Evolutionary conservation across 1,140 invertebrate species (phyloP).

Genomic region (Temnothorax longispinosus): DNA sequence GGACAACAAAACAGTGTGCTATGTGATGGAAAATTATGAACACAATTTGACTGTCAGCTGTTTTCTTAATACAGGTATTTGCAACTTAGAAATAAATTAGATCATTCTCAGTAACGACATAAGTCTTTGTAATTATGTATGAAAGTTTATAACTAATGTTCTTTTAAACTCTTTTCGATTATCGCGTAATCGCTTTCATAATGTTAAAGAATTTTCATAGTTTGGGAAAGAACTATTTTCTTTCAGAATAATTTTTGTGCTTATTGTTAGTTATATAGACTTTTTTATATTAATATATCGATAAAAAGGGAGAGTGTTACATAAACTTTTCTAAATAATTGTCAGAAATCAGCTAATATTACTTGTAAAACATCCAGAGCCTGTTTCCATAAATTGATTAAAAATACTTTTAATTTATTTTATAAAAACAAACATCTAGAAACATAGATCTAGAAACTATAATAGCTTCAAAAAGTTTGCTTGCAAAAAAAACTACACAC

Average conservation of each 20-base stretch:
- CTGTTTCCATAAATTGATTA: neutral
- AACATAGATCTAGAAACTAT: neutral
- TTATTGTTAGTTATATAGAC: neutral
- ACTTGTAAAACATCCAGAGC: too few species aligned
- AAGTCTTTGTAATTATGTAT: neutral
- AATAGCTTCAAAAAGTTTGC: neutral
- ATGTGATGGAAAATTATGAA: neutral
- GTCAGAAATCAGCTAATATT: neutral
- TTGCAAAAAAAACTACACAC: neutral
- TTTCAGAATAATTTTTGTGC: neutral
- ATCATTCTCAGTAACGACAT: neutral
- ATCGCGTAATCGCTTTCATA: too few species aligned
- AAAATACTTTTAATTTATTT: neutral
- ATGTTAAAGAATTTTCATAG: neutral
- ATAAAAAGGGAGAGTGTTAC: neutral
- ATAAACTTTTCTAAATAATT: neutral
- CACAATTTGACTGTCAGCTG: constrained; percentile 43
- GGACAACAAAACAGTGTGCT: constrained; percentile 34
- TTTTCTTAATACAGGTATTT: constrained; percentile 64
- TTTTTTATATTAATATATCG: neutral
- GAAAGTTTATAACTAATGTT: neutral
- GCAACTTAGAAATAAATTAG: neutral
- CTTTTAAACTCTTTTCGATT: neutral
- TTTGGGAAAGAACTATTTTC: neutral
- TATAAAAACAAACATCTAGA: neutral